These are phyloP conservation scores for Henricia sp. DNA, from an alignment of 53 echinoderm and acorn worm genomes.

Conservation along the genomic window DNA sequence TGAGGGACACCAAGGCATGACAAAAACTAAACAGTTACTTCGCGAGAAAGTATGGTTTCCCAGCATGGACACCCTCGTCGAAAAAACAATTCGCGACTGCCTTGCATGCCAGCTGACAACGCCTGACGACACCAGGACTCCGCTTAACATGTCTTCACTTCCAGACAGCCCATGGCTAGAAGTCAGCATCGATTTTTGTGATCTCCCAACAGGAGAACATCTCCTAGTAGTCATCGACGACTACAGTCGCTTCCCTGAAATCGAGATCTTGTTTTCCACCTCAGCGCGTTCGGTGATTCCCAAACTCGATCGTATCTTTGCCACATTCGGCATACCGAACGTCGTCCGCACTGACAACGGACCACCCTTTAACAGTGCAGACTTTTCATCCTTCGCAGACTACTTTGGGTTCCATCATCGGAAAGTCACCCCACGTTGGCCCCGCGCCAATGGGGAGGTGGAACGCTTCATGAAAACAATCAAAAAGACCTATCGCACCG, in stretches of 20 bases:
- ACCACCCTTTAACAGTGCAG: conserved; percentile 67
- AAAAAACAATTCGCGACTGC: too few species aligned
- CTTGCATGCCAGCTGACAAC: too few species aligned
- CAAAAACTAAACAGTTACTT: too few species aligned
- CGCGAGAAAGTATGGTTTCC: conserved; percentile 89
- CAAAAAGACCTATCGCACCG: conserved; percentile 59
- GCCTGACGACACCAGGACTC: conserved; percentile 2
- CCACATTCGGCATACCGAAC: too few species aligned
- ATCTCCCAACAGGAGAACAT: too few species aligned
- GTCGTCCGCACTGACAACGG: conserved; percentile 70
- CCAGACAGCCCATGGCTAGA: conserved; percentile 39
- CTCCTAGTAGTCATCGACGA: too few species aligned
- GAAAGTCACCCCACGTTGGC: conserved; percentile 67
- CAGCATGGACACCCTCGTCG: conserved; percentile 60
- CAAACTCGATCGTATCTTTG: conserved; percentile 62
- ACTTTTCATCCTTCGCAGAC: conserved; percentile 62
- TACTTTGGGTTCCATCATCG: conserved; percentile 70
- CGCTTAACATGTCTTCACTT: conserved; percentile 60
- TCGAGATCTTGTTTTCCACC: conserved; percentile 55
- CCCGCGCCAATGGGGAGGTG: conserved; percentile 74
- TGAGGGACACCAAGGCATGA: conserved; percentile 44
- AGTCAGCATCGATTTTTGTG: conserved; percentile 58
- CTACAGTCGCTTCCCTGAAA: conserved; percentile 46
- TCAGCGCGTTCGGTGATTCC: conserved; percentile 63
- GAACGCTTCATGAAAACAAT: conserved; percentile 66